Conservation (phyloP, 2,888 invertebrate genomes). For the Xanthorhoe spadicearia region DNA sequence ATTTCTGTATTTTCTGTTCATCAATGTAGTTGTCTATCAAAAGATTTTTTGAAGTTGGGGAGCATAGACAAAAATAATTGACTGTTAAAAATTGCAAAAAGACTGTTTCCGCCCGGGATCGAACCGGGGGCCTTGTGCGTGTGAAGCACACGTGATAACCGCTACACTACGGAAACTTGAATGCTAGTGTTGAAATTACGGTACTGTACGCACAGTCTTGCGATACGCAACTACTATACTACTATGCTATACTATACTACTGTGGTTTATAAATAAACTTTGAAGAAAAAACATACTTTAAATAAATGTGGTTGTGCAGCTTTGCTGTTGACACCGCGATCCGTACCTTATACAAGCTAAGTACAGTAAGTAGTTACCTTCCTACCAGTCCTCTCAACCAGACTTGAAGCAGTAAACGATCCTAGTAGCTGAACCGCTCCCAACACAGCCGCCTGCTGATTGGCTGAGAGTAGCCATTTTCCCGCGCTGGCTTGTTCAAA, state of each 20-base stretch:
- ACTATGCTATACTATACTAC: no score
- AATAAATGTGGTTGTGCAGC: no score
- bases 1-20: no score
- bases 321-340: conserved; percentile 66
- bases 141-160: conserved; percentile 93
- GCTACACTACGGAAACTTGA: conserved; percentile 89
- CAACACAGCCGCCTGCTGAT: conserved; percentile 73
- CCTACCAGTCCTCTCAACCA: conserved; percentile 75
- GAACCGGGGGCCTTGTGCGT: conserved; percentile 90
- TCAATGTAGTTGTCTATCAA: no score
- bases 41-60: no score
- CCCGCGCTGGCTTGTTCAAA: conserved; percentile 69
- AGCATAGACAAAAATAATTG: no score
- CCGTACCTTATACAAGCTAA: no score
- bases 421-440: conserved; percentile 74
- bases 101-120: conserved; percentile 88
- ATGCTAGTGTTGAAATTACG: neutral
- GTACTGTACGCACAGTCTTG: neutral
- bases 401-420: conserved; percentile 70
- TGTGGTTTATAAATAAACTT: no score
- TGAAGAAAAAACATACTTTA: no score
- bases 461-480: conserved; percentile 66
- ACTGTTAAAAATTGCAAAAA: conserved; percentile 7
- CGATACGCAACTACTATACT: no score
- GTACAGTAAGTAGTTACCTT: conserved; percentile 71